phyloP scores from a whole-genome alignment of 2,888 invertebrate species.

The Herminia tarsipennalis region DNA sequence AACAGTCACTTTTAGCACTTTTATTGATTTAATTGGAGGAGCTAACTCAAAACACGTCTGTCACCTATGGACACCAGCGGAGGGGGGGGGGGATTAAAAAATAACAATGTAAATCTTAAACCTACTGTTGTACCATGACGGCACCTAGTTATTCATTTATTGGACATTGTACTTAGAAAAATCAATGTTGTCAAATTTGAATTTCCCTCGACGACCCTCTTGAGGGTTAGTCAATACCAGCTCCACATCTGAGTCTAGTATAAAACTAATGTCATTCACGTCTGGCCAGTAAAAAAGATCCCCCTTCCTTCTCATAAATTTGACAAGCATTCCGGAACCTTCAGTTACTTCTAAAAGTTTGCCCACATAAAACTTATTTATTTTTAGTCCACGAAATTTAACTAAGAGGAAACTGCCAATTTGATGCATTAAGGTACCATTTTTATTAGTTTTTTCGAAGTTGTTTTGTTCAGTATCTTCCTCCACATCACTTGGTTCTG shows the following conservation, averaged over 20 bases:
- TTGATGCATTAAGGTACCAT: constrained; percentile 10
- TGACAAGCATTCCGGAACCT: constrained; percentile 18
- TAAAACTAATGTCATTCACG: constrained; percentile 21
- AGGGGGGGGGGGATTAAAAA: constrained; percentile 8
- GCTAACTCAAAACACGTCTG: too few relatives aligned
- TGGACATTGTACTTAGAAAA: constrained; percentile 20
- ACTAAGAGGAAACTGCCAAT: constrained; percentile 18
- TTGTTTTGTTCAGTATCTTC: constrained; percentile 14
- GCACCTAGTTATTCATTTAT: constrained; percentile 6
- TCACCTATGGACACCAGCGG: too few relatives aligned
- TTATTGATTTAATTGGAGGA: too few relatives aligned
- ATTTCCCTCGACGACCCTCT: constrained; percentile 18
- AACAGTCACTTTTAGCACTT: too few relatives aligned
- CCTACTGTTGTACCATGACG: constrained; percentile 1
- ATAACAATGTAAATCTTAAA: constrained; percentile 7
- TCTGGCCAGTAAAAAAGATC: constrained; percentile 20
- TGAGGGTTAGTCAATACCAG: constrained; percentile 12
- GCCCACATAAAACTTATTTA: constrained; percentile 19
- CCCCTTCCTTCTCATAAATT: constrained; percentile 20
- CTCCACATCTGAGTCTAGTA: constrained; percentile 17
- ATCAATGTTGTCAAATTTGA: constrained; percentile 16
- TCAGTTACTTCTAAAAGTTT: constrained; percentile 20
- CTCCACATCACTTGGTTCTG: constrained; percentile 15
- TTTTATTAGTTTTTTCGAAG: constrained; percentile 12
- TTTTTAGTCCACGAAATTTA: constrained; percentile 20